Base-by-base conservation (phyloP, 92 coral and sea anemone genomes). In the Phymanthus crucifer region DNA sequence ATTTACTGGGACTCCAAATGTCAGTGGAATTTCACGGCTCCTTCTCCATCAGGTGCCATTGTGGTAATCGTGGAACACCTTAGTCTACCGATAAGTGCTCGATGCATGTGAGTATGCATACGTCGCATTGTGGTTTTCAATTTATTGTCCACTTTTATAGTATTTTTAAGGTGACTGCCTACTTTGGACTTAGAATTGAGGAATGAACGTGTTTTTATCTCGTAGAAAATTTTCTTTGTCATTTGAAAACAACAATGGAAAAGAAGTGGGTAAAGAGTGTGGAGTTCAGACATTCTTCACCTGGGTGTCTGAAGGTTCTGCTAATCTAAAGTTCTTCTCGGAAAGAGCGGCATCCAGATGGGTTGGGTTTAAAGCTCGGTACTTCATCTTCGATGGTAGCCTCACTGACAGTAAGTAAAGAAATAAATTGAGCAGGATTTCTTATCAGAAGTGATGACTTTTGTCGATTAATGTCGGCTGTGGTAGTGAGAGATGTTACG, bases 331-430 rank as follows among this genome's bases (percentile, higher is more conserved):
- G 68, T 61, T 61, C 68, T 12, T 24, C 33, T 61, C 68, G 5
- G 17, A 29, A 1, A 24, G 33, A 27, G 34, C 68, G 26, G 34
- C 32, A 5, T 27, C 68, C 16, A 61, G 68, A 61, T 61, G 68
- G 68, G 32, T 61, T 24, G 68, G 68, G 29, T 61, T 61, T 27
- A 24, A 61, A 61, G 68, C 68, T 61, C 68, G 68, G 18, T 61
- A 61, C 29, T 61, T 61, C 6, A 61, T 61, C 68, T 61, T 61
- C 68, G 9, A 61, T 4, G 12, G 14, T 17, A 18, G 14, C 33
- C 68, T 61, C 13, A 61, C 68, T 27, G 3, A 61, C 6, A 27
- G 68, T 61, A 61, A 61, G 68, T 61, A 10, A 43, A 38, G 5
- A 10, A 38, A 38, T 38, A 38, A 38, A 10, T 38, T 38, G 10